Conservation (phyloP, 2,113 vertebrate species). For the Lates calcarifer region DNA sequence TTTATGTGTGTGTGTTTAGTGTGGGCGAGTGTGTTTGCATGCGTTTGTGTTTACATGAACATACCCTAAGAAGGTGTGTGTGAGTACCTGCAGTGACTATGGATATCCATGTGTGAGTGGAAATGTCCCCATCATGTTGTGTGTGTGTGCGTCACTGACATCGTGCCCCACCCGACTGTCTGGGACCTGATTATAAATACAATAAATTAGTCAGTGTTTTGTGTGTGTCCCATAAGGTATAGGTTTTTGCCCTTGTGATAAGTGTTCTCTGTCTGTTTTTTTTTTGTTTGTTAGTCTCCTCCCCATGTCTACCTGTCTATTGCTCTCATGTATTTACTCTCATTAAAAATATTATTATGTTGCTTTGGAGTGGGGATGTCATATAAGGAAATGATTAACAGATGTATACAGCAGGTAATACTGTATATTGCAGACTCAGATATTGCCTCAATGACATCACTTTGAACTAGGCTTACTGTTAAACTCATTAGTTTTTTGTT, state of each 20-base stretch:
- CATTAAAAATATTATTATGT: neutral
- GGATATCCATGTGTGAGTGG: slow-evolving; percentile 14
- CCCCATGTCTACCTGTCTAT: neutral
- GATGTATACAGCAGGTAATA: neutral
- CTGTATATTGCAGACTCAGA: neutral
- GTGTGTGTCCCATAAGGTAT: slow-evolving; percentile 20
- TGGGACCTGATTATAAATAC: slow-evolving; percentile 52
- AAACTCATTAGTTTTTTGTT: neutral
- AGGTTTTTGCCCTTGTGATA: neutral
- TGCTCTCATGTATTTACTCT: neutral
- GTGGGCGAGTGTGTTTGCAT: slow-evolving; percentile 10
- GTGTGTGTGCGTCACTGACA: slow-evolving; percentile 28
- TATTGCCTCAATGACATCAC: neutral
- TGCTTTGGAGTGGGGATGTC: neutral
- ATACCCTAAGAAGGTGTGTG: slow-evolving; percentile 48
- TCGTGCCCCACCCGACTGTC: slow-evolving; percentile 19
- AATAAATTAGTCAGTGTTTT: slow-evolving; percentile 25
- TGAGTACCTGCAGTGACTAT: slow-evolving; percentile 24
- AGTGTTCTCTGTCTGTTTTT: neutral
- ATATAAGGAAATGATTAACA: slow-evolving; percentile 42
- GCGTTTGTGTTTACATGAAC: slow-evolving; percentile 26
- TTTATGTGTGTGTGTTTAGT: slow-evolving; percentile 41
- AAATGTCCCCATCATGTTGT: neutral
- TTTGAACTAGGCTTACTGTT: neutral
- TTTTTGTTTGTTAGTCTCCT: neutral